Base-by-base conservation (phyloP, 2,113 vertebrate genomes). In the Megaleporinus macrocephalus region DNA sequence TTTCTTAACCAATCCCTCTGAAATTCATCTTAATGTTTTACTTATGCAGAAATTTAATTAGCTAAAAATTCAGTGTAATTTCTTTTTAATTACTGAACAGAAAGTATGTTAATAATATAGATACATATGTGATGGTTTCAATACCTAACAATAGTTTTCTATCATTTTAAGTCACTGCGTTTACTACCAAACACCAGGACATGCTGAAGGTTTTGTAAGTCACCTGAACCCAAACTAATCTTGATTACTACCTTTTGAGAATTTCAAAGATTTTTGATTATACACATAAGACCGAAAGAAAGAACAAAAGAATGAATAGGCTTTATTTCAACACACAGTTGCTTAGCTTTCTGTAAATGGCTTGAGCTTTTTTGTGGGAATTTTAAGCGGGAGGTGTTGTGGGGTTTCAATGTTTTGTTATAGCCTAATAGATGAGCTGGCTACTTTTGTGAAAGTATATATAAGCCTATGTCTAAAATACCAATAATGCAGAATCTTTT, bases 381-480 rank as follows among this genome's bases (percentile, higher is more conserved):
- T 75, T 74, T 68, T 16, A 79, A 75, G 2, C 62, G 20, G 51
- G 47, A 74, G 26, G 36, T 78, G 59, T 44, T 80, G 59, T 33
- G 55, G 27, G 41, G 44, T 51, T 78, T 66, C 51, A 49, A 51
- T 80, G 66, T 72, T 73, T 78, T 73, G 69, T 73, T 41, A 78
- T 57, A 78, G 69, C 1, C 41, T 63, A 30, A 55, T 55, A 55
- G 24, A 53, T 30, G 22, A 72, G 33, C 78, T 41, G n/a, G 24
- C 36, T 80, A 72, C 57, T 65, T 80, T 80, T 80, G 78, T 73
- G 71, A 73, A 63, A 49, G 68, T 80, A 55, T 80, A 73, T 24
- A 49, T 80, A 51, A 30, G 16, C 16, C 30, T 24, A 51, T 53
- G 59, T 83, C 13, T 78, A 70, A 51, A 77, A 55, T 71, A 30